phyloP scores from a whole-genome alignment of 92 coral and sea anemone genomes.

The Umimayanthus chanpuru region DNA sequence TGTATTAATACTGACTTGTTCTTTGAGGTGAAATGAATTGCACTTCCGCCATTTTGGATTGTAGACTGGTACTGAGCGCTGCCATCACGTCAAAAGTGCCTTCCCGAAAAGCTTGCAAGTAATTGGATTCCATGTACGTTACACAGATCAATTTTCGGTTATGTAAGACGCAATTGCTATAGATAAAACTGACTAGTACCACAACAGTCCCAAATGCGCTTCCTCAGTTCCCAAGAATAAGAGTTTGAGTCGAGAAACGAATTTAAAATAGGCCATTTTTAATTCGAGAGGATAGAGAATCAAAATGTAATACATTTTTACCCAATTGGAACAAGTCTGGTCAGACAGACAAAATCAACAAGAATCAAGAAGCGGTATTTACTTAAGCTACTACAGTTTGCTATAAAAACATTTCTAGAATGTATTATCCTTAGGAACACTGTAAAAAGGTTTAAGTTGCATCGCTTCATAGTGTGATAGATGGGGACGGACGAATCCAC shows the following conservation, averaged over 20 bases:
- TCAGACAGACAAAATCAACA: background rate
- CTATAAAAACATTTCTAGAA: background rate
- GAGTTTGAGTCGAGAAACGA: background rate
- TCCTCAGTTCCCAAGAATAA: background rate
- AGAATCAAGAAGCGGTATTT: background rate
- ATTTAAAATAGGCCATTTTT: background rate
- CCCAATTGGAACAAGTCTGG: background rate
- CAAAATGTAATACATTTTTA: background rate
- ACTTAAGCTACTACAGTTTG: background rate
- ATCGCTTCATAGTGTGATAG: too few species aligned
- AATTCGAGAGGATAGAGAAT: background rate
- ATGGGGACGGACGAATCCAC: background rate
- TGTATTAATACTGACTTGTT: too few species aligned
- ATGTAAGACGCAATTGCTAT: too few species aligned
- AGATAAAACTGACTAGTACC: background rate
- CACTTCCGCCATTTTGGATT: background rate
- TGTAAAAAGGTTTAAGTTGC: too few species aligned
- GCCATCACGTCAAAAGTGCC: background rate
- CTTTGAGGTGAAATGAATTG: too few species aligned
- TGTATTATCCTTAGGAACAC: background rate
- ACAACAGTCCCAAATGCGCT: background rate
- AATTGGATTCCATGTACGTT: too few species aligned
- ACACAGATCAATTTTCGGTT: too few species aligned
- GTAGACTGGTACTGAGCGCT: background rate
- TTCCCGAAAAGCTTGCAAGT: too few species aligned